Evolutionary conservation across 2,113 vertebrate species (phyloP).

Genomic region (Equus quagga): DNA sequence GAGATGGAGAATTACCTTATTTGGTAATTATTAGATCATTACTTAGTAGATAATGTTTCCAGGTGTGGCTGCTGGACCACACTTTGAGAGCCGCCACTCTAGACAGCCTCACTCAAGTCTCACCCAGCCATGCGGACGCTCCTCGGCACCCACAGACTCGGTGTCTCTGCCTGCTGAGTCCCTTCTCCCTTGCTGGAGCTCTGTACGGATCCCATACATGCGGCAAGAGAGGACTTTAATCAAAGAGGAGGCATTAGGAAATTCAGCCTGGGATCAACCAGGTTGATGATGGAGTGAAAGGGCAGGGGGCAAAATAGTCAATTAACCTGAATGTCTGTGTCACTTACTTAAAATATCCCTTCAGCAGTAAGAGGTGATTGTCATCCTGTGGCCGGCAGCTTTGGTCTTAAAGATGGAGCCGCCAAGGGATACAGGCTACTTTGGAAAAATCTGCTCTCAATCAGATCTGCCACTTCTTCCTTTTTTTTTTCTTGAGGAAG

Average conservation of each 20-base stretch:
- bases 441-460: neutral
- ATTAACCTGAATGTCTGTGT: neutral
- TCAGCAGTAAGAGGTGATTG: neutral
- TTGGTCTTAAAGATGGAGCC: neutral
- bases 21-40: neutral
- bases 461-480: neutral
- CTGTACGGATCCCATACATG: no score
- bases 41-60: neutral
- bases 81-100: neutral
- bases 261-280: neutral
- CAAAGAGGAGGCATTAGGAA: neutral
- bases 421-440: neutral
- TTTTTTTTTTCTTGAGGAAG: no score
- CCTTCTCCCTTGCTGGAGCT: neutral
- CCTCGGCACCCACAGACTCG: fast-evolving
- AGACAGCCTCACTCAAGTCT: neutral
- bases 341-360: neutral
- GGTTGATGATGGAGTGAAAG: neutral
- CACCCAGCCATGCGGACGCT: neutral
- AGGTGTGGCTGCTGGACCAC: neutral
- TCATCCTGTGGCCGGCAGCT: neutral
- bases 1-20: neutral
- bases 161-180: neutral
- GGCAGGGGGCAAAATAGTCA: neutral
- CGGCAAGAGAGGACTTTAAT: neutral